Percentiles rank a stretch among this genome's conserved stretches.
Evolutionary conservation across 2,888 invertebrate genomes (phyloP).

Genomic region (Heliothis peltigera): DNA sequence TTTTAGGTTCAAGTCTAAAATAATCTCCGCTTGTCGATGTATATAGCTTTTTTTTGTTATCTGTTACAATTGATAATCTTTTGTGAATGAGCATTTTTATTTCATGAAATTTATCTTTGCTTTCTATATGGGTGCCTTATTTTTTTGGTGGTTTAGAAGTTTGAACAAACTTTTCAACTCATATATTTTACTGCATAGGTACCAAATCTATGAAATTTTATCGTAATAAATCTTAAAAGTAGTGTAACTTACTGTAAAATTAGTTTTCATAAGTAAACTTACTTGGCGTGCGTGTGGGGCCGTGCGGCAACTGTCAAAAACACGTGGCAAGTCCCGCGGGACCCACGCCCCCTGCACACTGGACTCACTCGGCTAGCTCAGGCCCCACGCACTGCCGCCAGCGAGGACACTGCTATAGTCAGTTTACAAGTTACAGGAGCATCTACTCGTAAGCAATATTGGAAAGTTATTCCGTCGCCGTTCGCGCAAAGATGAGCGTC

Average conservation of each 20-base stretch:
- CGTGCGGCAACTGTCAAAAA: constrained; percentile 69
- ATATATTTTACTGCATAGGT: too few relatives aligned
- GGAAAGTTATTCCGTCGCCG: constrained; percentile 70
- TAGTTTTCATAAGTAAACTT: constrained; percentile 67
- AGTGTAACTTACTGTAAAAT: constrained; percentile 8
- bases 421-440: constrained; percentile 54
- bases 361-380: constrained; percentile 60
- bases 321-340: constrained; percentile 67
- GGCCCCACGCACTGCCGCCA: constrained; percentile 51
- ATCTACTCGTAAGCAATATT: constrained; percentile 68
- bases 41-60: too few relatives aligned
- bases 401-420: constrained; percentile 19
- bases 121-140: too few relatives aligned
- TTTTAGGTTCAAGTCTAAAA: too few relatives aligned
- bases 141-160: constrained; percentile 5
- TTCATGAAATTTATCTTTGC: too few relatives aligned
- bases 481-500: constrained; percentile 77
- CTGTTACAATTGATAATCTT: too few relatives aligned
- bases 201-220: too few relatives aligned
- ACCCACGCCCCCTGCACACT: constrained; percentile 63
- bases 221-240: constrained; percentile 4
- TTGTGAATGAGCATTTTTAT: too few relatives aligned
- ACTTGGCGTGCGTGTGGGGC: constrained; percentile 85
- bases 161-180: constrained; percentile 14
- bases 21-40: too few relatives aligned